phyloP scores from a whole-genome alignment of 1,140 invertebrate genomes.

The Scaptomyza graminum region DNA sequence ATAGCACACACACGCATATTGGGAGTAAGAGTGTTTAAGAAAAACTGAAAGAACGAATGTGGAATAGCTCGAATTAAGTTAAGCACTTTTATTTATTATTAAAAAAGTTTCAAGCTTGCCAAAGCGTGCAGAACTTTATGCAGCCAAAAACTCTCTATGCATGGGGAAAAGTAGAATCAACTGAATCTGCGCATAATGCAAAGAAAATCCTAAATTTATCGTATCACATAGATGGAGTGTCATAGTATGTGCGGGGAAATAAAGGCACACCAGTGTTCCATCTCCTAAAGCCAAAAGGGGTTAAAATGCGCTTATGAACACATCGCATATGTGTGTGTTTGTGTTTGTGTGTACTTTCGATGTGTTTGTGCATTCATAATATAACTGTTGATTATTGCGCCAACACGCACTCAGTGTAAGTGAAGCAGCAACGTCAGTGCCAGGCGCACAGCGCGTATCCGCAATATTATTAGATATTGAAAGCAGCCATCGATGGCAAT shows the following conservation, averaged over 20 bases:
- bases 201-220: slow-evolving; percentile 79
- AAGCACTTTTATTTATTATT: slow-evolving; percentile 82
- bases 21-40: not conserved
- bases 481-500: slow-evolving; percentile 70
- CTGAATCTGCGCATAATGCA: slow-evolving; percentile 78
- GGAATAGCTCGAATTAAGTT: slow-evolving; percentile 71
- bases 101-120: slow-evolving; percentile 69
- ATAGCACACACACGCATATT: slow-evolving; percentile 32
- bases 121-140: slow-evolving; percentile 20
- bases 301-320: slow-evolving; percentile 69
- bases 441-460: slow-evolving; percentile 70
- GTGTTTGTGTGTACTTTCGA: slow-evolving; percentile 20
- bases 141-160: slow-evolving; percentile 27
- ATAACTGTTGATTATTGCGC: slow-evolving; percentile 80
- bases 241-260: slow-evolving; percentile 34
- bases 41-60: slow-evolving; percentile 29
- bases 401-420: slow-evolving; percentile 76
- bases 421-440: slow-evolving; percentile 55
- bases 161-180: slow-evolving; percentile 40
- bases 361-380: slow-evolving; percentile 76
- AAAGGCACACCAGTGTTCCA: slow-evolving; percentile 3
- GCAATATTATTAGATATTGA: slow-evolving; percentile 81
- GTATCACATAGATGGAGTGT: slow-evolving; percentile 76
- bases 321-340: slow-evolving; percentile 18
- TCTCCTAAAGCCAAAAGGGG: slow-evolving; percentile 49